These are phyloP conservation scores for Syngnathus acus DNA, from an alignment of 2,797 vertebrate species.

Conservation along the genomic window DNA sequence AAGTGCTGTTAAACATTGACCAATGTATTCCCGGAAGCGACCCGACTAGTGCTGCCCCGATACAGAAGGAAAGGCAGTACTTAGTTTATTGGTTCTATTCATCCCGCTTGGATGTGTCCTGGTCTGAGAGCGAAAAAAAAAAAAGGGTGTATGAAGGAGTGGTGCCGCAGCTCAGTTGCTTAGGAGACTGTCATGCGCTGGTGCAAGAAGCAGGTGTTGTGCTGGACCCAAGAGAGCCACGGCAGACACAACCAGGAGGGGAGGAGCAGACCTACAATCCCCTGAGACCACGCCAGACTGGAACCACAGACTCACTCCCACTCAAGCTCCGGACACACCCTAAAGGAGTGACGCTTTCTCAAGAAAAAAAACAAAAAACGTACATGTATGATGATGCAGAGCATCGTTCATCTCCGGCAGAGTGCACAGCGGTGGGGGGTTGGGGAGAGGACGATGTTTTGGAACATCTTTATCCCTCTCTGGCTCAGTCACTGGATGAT, in stretches of 20 bases:
- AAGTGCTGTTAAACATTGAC: conserved; percentile 54
- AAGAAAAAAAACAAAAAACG: conserved; percentile 23
- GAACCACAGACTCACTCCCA: conserved; percentile 40
- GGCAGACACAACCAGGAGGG: conserved; percentile 43
- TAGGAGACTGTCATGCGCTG: conserved; percentile 53
- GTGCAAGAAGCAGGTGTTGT: conserved; percentile 61
- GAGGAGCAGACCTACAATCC: conserved; percentile 45
- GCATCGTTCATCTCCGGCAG: conserved; percentile 38
- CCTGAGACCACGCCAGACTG: conserved; percentile 58
- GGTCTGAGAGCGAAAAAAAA: conserved; percentile 12
- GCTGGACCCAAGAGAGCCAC: conserved; percentile 58
- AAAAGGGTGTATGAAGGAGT: conserved; percentile 24
- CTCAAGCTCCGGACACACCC: conserved; percentile 45
- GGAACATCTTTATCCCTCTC: conserved; percentile 59
- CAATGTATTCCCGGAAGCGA: conserved; percentile 6
- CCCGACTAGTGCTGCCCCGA: background rate
- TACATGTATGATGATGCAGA: conserved; percentile 16
- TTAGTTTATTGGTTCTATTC: background rate
- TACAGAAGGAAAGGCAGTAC: background rate
- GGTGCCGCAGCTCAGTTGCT: conserved; percentile 48
- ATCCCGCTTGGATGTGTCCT: background rate
- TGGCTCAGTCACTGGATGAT: conserved; percentile 44
- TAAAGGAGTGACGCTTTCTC: conserved; percentile 12
- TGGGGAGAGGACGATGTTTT: conserved; percentile 45
- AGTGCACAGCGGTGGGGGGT: conserved; percentile 20